These are phyloP conservation scores for Scelioninae gen. 2 DNA, from an alignment of 2,888 invertebrate genomes.

Conservation along the genomic window DNA sequence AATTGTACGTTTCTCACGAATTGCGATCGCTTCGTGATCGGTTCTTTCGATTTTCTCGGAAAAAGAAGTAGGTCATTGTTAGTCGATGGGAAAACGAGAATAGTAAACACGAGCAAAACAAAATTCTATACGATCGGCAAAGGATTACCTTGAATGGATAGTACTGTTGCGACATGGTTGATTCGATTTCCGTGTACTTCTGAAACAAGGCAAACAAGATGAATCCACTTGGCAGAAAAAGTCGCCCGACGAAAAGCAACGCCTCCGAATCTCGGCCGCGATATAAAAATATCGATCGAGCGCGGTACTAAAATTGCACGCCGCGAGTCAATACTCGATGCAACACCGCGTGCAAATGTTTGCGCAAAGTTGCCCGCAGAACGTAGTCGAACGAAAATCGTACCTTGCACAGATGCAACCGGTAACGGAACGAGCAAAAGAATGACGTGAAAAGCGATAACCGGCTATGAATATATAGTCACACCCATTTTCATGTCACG, in stretches of 20 bases:
- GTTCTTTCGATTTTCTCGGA: slow-evolving; percentile 3
- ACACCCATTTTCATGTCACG: slow-evolving; percentile 15
- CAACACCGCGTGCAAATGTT: too few species aligned
- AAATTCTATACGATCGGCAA: too few species aligned
- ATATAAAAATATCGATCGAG: too few species aligned
- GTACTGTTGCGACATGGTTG: slow-evolving; percentile 77
- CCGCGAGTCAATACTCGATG: too few species aligned
- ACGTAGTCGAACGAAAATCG: neutral
- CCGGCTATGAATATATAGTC: slow-evolving; percentile 26
- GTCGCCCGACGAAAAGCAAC: neutral
- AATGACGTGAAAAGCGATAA: slow-evolving; percentile 4
- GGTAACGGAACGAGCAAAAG: neutral
- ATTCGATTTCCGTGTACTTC: slow-evolving; percentile 5
- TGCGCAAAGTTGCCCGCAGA: neutral
- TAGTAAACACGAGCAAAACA: slow-evolving; percentile 20
- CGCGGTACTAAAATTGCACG: too few species aligned
- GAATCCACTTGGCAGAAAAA: neutral
- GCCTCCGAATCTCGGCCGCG: too few species aligned
- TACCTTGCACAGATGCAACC: neutral
- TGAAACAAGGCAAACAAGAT: slow-evolving; percentile 32
- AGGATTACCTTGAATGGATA: slow-evolving; percentile 89
- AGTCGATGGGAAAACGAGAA: neutral
- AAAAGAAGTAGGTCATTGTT: slow-evolving; percentile 24
- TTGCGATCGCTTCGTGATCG: too few species aligned
- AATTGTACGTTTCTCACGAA: too few species aligned